A percentile compares a stretch with the other conserved stretches of the same genome.
Conservation (phyloP, 2,113 vertebrate species). For the Prolemur simus region DNA sequence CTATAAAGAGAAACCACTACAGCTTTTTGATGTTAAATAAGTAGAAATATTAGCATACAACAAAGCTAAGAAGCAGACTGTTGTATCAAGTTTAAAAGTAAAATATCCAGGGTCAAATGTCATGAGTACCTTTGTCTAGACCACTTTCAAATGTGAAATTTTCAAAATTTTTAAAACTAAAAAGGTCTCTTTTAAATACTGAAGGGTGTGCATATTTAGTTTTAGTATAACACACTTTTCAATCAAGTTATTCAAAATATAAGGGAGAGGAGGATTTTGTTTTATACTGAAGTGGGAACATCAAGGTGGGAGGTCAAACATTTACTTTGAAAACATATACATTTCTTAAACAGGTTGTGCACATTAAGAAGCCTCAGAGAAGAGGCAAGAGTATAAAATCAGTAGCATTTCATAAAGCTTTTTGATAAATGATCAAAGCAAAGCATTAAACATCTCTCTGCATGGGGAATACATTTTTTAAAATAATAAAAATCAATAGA, state of each 20-base stretch:
- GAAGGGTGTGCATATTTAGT: conserved; percentile 40
- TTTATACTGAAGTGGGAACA: conserved; percentile 34
- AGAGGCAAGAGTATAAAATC: conserved; percentile 64
- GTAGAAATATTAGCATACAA: conserved; percentile 84
- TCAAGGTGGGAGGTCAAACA: conserved; percentile 80
- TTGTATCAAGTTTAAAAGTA: conserved; percentile 86
- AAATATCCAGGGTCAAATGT: conserved; percentile 82
- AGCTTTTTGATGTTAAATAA: conserved; percentile 87
- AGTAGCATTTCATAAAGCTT: conserved; percentile 71
- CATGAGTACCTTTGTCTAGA: conserved; percentile 73
- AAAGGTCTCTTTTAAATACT: conserved; percentile 48
- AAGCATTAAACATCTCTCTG: conserved; percentile 53
- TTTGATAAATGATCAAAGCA: conserved; percentile 77
- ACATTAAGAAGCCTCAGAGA: conserved; percentile 73
- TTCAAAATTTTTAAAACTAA: conserved; percentile 65
- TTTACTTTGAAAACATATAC: conserved; percentile 82
- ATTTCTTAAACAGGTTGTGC: conserved; percentile 77
- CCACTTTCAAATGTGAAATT: conserved; percentile 68
- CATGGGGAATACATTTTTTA: conserved; percentile 55
- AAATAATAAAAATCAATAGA: conserved; percentile 62
- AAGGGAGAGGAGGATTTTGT: background rate
- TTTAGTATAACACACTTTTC: conserved; percentile 57
- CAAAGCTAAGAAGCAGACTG: conserved; percentile 82
- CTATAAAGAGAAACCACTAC: conserved; percentile 84
- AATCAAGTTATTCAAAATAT: conserved; percentile 62